phyloP scores from a whole-genome alignment of 2,888 invertebrate genomes.

The Caenorhabditis sp. region DNA sequence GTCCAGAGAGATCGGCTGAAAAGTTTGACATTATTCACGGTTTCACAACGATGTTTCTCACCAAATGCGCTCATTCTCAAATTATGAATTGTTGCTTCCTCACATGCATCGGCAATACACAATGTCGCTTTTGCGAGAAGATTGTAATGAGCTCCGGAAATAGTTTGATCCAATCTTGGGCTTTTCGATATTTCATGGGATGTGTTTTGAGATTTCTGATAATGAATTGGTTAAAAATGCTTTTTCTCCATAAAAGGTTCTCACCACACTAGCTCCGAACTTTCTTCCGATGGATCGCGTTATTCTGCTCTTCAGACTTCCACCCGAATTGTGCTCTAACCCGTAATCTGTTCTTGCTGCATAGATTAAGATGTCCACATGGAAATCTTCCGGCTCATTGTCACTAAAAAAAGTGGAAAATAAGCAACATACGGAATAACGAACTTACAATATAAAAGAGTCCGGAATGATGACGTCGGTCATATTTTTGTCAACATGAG shows the following conservation, averaged over 20 bases:
- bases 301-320: slow-evolving; percentile 71
- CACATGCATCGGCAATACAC: slow-evolving; percentile 72
- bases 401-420: slow-evolving; percentile 65
- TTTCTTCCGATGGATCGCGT: slow-evolving; percentile 73
- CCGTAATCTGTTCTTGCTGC: slow-evolving; percentile 73
- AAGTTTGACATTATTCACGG: background rate
- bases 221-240: background rate
- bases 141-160: slow-evolving; percentile 72
- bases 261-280: slow-evolving; percentile 68
- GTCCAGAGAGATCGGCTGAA: slow-evolving; percentile 74
- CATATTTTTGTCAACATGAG: slow-evolving; percentile 70
- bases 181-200: slow-evolving; percentile 44
- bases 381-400: slow-evolving; percentile 74
- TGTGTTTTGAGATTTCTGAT: slow-evolving; percentile 39
- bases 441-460: slow-evolving; percentile 73
- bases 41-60: slow-evolving; percentile 10
- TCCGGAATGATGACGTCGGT: slow-evolving; percentile 75
- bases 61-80: slow-evolving; percentile 73
- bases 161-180: slow-evolving; percentile 49
- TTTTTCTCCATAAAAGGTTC: slow-evolving; percentile 11
- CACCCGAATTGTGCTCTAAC: slow-evolving; percentile 55
- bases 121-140: slow-evolving; percentile 71
- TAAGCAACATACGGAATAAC: too few species aligned
- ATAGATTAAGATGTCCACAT: slow-evolving; percentile 70
- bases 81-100: slow-evolving; percentile 72